Evolutionary conservation across 2,797 vertebrate species (phyloP).

Genomic region (Neopelma chrysocephalum): DNA sequence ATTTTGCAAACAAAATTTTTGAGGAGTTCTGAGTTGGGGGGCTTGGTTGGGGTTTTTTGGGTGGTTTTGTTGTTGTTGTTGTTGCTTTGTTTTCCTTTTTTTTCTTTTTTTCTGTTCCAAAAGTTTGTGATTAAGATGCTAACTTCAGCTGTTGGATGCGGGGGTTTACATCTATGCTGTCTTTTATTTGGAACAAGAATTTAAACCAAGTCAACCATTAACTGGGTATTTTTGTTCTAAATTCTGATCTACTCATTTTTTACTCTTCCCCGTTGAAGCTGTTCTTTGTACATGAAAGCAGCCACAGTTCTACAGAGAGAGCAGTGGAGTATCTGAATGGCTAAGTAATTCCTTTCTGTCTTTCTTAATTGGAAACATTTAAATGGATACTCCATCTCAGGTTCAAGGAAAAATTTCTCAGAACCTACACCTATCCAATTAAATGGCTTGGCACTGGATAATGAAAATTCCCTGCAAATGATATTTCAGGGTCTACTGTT

Average conservation of each 20-base stretch:
- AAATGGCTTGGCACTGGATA: not conserved
- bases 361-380: not conserved
- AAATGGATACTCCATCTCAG: conserved; percentile 3
- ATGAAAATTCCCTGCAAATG: not conserved
- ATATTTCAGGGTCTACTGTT: not conserved
- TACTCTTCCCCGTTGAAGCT: not conserved
- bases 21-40: not conserved
- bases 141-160: not conserved
- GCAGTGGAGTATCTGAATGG: not conserved
- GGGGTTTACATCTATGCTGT: not conserved
- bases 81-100: not conserved
- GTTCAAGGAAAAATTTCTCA: not conserved
- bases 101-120: not conserved
- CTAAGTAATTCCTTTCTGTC: not conserved
- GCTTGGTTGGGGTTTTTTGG: not conserved
- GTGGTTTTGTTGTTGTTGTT: not conserved
- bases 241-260: not conserved
- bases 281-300: not conserved
- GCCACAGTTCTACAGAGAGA: not conserved
- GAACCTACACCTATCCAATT: not conserved
- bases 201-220: not conserved
- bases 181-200: not conserved
- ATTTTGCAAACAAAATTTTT: not conserved
- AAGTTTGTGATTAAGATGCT: not conserved
- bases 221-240: not conserved